Evolutionary conservation across 2,797 vertebrate species (phyloP), one percentile per base, ranked within the genome.

Genomic region (Denticeps clupeoides): DNA sequence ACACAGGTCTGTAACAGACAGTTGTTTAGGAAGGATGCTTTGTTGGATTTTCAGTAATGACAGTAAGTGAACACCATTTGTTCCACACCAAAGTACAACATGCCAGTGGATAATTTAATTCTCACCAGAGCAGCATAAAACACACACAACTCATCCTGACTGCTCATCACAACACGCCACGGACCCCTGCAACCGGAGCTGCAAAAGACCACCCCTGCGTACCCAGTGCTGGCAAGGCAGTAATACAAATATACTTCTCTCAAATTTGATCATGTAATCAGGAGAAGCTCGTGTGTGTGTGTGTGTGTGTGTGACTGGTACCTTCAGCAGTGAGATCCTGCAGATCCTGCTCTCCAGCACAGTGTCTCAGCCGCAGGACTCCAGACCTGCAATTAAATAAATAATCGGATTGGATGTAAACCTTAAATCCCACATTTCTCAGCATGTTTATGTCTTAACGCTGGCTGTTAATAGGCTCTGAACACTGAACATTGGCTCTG

Each of bases 321-420:
- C 52, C 52, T 55, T 45, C 27, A 26, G 38, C 38, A 25, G n/a
- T n/a, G 29, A 24, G 15, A 27, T 32, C 52, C 22, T 6, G 38
- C 18, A 38, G 8, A 22, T n/a, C 38, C 18, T 38, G 16, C 22
- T 43, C 51, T 29, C 38, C 38, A 41, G 13, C 23, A 29, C 28
- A 26, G 52, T 26, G 46, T 37, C 45, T 28, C 18, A 40, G 2
- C 7, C 24, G 26, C 24, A 26, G 24, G 16, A 8, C 24, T 8
- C 26, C 2, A 26, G 24, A 8, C 6, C 24, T 26, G 24, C 10
- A 28, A 27, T 16, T 16, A 16, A 16, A 16, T 16, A 16, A 16
- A 16, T 16, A 16, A 16, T 16, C 1, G 16, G 16, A 16, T 10
- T 28, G n/a, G n/a, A n/a, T n/a, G n/a, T n/a, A n/a, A n/a, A n/a